A percentile compares a stretch with the other conserved stretches of the same genome.
Evolutionary conservation across 2,888 invertebrate genomes (phyloP).

Genomic region (Phlogophora meticulosa): DNA sequence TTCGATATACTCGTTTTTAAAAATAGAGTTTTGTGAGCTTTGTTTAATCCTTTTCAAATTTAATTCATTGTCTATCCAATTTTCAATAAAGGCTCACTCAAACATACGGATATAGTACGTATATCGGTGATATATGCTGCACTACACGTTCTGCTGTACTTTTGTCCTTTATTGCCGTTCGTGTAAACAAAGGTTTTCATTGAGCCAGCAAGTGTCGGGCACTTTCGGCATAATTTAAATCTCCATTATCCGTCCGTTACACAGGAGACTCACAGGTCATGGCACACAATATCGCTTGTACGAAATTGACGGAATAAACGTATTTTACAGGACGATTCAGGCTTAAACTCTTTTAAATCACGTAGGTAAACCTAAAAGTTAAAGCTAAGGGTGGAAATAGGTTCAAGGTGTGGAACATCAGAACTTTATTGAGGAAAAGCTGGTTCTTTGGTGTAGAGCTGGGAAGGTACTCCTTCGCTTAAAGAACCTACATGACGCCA

Average conservation of each 20-base stretch:
- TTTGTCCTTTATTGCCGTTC: conserved; percentile 29
- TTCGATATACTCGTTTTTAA: background rate
- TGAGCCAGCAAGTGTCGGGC: conserved; percentile 39
- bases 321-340: background rate
- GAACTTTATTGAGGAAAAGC: no score
- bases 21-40: background rate
- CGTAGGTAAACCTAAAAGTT: no score
- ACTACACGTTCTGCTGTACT: conserved; percentile 7
- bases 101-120: no score
- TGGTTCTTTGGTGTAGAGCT: no score
- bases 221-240: conserved; percentile 48
- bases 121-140: background rate
- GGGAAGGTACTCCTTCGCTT: no score
- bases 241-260: conserved; percentile 26
- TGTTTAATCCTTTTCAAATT: background rate
- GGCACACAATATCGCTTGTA: conserved; percentile 21
- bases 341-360: background rate
- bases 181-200: conserved; percentile 48
- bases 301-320: conserved; percentile 9
- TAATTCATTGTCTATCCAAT: background rate
- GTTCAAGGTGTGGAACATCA: no score
- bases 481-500: no score
- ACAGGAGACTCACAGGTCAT: conserved; percentile 37
- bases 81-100: background rate
- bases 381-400: no score